Evolutionary conservation across 2,888 invertebrate genomes (phyloP), one percentile per base, ranked within the genome.

Genomic region (Andrena flavipes): DNA sequence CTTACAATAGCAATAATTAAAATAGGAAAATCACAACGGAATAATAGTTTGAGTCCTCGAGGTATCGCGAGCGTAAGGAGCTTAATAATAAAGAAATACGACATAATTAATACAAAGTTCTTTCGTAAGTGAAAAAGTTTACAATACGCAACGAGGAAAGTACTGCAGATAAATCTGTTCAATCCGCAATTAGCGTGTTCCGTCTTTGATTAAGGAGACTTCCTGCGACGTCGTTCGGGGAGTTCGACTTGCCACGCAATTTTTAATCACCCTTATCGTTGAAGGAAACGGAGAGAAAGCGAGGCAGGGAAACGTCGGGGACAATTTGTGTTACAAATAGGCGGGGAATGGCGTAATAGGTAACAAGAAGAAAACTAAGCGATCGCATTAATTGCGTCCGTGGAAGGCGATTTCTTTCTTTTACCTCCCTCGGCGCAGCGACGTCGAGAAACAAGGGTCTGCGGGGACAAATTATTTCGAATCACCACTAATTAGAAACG

Each of bases 361-460:
- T 89, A 91, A 90, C 90, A 88, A 88, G 90, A 89, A 90, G 88
- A 89, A 89, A 91, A 91, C 88, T 91, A 88, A 89, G 88, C 88
- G 89, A 86, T 89, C 88, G 82, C 88, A 90, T 90, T 91, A 91
- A 91, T 91, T 91, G 89, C 84, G 74, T 84, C 84, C 76, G 68
- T 78, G 85, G 71, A 80, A 81, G 69, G 65, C 71, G 83, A 68
- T 76, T 73, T 69, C 49, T 74, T 73, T 69, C 42, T 42, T 65
- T 54, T 65, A 54, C 26, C 64, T 67, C 30, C 35, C n/a, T 20
- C 29, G 65, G 23, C 49, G 68, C 63, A 56, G 68, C 20, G 23
- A 20, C 60, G 62, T 20, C 30, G 64, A 20, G 59, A 68, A 68
- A 56, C 26, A 73, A 76, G 73, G 65, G 67, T 56, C 56, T 68